These are phyloP conservation scores for Sebastes vulpes DNA, from an alignment of 2,797 vertebrate genomes.

Conservation along the genomic window DNA sequence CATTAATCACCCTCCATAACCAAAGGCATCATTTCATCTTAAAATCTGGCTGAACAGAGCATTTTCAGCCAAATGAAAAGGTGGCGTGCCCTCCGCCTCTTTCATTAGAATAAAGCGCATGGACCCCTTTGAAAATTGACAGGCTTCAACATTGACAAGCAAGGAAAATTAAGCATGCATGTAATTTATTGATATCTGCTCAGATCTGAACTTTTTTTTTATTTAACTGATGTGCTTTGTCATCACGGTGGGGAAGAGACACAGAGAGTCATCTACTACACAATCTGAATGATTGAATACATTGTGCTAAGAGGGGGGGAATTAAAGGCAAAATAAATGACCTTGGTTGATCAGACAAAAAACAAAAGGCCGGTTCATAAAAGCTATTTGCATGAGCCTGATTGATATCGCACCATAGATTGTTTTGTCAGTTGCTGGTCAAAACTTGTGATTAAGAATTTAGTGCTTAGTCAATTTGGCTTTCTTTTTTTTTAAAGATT, in stretches of 20 bases:
- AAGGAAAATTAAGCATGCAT: conserved; percentile 73
- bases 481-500: conserved; percentile 90
- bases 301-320: conserved; percentile 51
- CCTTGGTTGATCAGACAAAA: conserved; percentile 48
- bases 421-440: conserved; percentile 76
- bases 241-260: conserved; percentile 27
- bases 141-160: conserved; percentile 72
- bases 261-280: conserved; percentile 21
- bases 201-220: conserved; percentile 58
- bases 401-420: conserved; percentile 83
- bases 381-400: conserved; percentile 70
- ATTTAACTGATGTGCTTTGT: conserved; percentile 42
- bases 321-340: conserved; percentile 73
- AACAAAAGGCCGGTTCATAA: conserved; percentile 63
- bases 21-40: conserved; percentile 83
- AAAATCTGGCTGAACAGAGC: conserved; percentile 74
- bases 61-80: conserved; percentile 77
- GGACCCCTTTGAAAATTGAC: conserved; percentile 67
- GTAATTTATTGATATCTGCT: conserved; percentile 77
- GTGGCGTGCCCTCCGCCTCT: conserved; percentile 56
- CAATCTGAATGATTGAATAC: conserved; percentile 76
- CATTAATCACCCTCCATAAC: conserved; percentile 78
- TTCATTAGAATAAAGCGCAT: conserved; percentile 82
- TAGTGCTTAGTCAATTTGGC: conserved; percentile 90
- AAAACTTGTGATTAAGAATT: conserved; percentile 90